phyloP scores from a whole-genome alignment of 2,797 vertebrate genomes.

The Limnodromus scolopaceus region DNA sequence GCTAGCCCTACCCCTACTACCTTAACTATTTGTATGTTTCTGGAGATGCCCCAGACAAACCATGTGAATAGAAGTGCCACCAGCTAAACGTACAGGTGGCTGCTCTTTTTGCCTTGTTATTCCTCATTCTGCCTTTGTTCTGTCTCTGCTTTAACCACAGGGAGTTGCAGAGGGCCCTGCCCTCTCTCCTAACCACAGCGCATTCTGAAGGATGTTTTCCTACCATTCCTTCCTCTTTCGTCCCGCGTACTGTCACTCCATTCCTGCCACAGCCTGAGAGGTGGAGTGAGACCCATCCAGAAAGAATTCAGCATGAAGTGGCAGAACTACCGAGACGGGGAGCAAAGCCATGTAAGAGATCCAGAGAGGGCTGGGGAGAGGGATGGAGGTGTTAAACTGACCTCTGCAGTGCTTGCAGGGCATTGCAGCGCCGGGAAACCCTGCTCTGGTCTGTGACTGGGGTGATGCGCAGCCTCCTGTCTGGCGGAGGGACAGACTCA shows the following conservation, averaged over 20 bases:
- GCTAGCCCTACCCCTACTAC: neutral
- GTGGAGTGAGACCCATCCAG: neutral
- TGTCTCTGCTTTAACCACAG: neutral
- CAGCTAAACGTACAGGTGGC: neutral
- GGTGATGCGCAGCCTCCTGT: neutral
- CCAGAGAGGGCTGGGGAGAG: neutral
- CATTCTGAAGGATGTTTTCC: neutral
- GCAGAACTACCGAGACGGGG: neutral
- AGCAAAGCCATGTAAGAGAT: accelerated
- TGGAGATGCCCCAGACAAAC: neutral
- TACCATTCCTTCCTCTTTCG: neutral
- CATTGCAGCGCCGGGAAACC: neutral
- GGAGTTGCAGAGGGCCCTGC: neutral
- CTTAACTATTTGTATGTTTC: accelerated
- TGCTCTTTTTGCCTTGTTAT: neutral
- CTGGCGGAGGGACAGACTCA: neutral
- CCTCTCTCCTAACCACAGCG: neutral
- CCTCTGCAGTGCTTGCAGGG: neutral
- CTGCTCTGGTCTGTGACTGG: neutral
- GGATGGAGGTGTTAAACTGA: neutral
- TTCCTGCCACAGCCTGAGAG: neutral
- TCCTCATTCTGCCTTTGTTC: neutral
- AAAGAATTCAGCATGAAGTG: neutral
- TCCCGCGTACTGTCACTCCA: neutral
- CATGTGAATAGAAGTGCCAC: neutral